Evolutionary conservation across 2,113 vertebrate species (phyloP), one percentile per base, ranked within the genome.

Genomic region (Tor tambroides): DNA sequence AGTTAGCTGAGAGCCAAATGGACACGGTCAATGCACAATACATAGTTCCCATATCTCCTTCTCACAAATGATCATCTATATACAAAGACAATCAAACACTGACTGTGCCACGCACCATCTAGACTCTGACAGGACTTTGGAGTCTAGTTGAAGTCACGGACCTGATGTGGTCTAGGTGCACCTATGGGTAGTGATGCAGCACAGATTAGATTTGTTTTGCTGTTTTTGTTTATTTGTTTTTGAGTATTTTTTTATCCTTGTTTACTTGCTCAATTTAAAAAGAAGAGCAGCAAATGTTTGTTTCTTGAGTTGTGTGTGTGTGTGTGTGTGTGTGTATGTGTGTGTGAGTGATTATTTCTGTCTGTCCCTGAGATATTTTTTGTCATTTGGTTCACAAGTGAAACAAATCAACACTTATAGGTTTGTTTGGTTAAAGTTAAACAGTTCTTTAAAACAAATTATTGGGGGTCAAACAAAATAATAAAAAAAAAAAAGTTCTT

Each of bases 21-120:
- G 67, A 94, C 92, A 96, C 91, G 91, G 94, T 93, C 93, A 95
- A 91, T 94, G 94, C 95, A 91, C 94, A 94, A 96, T 95, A 96
- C 96, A 93, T 94, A 87, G 93, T 92, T 93, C 21, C 15, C 30
- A 79, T 71, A 19, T 65, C 35, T 84, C 41, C 63, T n/a, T 30
- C 30, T 63, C 28, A 54, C 61, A 80, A 10, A 84, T 80, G 21
- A 80, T 85, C 28, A 80, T 38, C 17, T 35, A 35, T 84, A 46
- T 30, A 76, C 59, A 76, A 72, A 89, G 88, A 90, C 88, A 89
- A 89, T 87, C 89, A 87, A 78, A 84, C 80, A 76, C 78, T 72
- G 75, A 85, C 85, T 83, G 83, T 69, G 41, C 78, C 46, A 59
- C 69, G 65, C 51, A 32, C 51, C 49, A 5, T 56, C 38, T 63